Conservation (phyloP, 30 jellyfish, hydroid and myxozoan species). For the Aurelia aurita region DNA sequence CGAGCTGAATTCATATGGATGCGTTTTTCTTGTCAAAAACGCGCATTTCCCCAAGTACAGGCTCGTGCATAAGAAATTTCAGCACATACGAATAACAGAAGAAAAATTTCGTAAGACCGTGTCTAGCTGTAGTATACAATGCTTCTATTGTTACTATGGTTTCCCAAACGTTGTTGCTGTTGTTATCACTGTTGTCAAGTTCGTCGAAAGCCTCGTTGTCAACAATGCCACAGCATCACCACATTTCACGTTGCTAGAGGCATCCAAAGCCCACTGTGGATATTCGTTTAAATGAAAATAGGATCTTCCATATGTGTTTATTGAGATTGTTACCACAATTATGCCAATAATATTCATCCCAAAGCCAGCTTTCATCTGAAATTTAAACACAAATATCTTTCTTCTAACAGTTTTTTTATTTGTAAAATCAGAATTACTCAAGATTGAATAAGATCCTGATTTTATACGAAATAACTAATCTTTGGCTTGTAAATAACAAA, state of each 20-base stretch:
- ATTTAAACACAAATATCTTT: background rate
- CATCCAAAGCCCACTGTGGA: conserved; percentile 89
- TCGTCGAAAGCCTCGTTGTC: background rate
- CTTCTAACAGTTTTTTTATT: background rate
- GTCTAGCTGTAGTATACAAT: no score
- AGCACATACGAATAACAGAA: no score
- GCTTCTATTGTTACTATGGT: no score
- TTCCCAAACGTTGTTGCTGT: conserved; percentile 9
- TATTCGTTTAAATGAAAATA: conserved; percentile 72
- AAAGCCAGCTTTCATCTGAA: conserved; percentile 94
- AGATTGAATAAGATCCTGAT: background rate
- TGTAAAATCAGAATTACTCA: background rate
- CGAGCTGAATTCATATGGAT: no score
- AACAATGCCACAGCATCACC: background rate
- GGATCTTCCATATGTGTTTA: conserved; percentile 89
- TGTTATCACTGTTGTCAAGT: conserved; percentile 31
- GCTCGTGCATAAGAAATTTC: no score
- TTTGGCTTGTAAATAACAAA: no score
- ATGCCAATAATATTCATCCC: conserved; percentile 96
- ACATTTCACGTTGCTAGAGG: conserved; percentile 29
- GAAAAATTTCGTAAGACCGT: no score
- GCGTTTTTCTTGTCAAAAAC: no score
- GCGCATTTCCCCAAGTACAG: no score
- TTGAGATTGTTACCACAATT: conserved; percentile 78
- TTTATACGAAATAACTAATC: background rate